phyloP scores from a whole-genome alignment of 2,797 vertebrate species.

The Coregonus ussuriensis region DNA sequence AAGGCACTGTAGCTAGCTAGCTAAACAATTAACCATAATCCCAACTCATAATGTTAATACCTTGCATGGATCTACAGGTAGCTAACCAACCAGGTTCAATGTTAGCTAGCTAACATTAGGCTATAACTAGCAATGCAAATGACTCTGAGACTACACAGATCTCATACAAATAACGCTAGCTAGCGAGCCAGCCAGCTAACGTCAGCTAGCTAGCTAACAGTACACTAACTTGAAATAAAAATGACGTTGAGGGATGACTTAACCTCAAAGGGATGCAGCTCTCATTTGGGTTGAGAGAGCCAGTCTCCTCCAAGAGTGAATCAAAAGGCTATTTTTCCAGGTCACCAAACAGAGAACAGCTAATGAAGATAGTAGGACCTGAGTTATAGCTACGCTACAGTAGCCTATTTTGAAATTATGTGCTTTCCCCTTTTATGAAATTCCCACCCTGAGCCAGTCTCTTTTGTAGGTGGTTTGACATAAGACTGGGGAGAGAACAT shows the following conservation, averaged over 20 bases:
- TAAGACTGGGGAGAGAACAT: conserved; percentile 20
- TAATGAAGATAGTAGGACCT: conserved; percentile 9
- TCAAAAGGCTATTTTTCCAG: conserved; percentile 17
- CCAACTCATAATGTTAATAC: too few relatives aligned
- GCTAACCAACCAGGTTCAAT: too few relatives aligned
- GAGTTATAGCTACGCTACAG: conserved; percentile 11
- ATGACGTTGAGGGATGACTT: conserved; percentile 27
- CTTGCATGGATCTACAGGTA: too few relatives aligned
- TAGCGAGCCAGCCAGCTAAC: too few relatives aligned
- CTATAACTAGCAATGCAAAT: too few relatives aligned
- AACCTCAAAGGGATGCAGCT: conserved; percentile 31
- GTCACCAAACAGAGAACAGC: conserved; percentile 23
- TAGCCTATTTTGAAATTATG: conserved; percentile 10
- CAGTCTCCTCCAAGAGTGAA: background rate
- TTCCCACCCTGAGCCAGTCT: conserved; percentile 22
- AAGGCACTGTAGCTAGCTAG: too few relatives aligned
- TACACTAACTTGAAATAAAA: too few relatives aligned
- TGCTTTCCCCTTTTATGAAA: conserved; percentile 25
- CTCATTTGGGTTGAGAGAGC: conserved; percentile 20
- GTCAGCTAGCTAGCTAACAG: too few relatives aligned
- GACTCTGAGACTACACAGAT: too few relatives aligned
- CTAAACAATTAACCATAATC: too few relatives aligned
- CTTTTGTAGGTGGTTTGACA: conserved; percentile 26
- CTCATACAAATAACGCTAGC: too few relatives aligned
- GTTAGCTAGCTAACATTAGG: too few relatives aligned